phyloP scores from a whole-genome alignment of 2,888 invertebrate species.

The Drosophila antonietae region DNA sequence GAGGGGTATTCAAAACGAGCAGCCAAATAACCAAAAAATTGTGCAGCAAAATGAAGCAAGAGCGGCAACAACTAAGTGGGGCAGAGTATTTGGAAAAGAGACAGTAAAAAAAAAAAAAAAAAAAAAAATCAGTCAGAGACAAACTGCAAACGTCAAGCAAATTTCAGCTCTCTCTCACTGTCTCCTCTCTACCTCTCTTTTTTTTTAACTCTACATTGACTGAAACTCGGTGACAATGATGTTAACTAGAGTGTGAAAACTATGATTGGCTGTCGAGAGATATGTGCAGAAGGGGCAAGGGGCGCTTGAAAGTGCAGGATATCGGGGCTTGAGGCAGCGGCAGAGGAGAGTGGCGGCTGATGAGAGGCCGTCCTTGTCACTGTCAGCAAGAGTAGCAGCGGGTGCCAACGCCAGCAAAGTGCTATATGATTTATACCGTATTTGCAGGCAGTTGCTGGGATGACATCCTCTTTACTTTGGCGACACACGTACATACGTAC shows the following conservation, averaged over 20 bases:
- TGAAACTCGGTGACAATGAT: conserved; percentile 77
- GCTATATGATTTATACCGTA: conserved; percentile 64
- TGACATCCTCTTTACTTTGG: conserved; percentile 22
- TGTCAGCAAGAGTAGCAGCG: conserved; percentile 13
- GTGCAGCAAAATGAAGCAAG: conserved; percentile 43
- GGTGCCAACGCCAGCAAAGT: conserved; percentile 47
- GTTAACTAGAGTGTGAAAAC: conserved; percentile 81
- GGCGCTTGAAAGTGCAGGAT: neutral
- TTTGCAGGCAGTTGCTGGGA: conserved; percentile 38
- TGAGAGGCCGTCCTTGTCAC: conserved; percentile 38
- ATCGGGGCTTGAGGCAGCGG: neutral
- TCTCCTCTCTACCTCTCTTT: neutral
- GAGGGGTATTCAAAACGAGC: conserved; percentile 29
- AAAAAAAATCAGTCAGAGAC: conserved; percentile 3
- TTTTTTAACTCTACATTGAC: conserved; percentile 50
- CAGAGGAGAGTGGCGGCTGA: conserved; percentile 24
- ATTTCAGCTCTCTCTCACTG: conserved; percentile 27
- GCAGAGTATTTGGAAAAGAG: conserved; percentile 2
- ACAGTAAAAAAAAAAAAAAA: neutral
- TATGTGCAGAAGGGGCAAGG: conserved; percentile 12
- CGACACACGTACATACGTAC: neutral
- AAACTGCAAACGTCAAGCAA: conserved; percentile 75
- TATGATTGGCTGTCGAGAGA: conserved; percentile 75
- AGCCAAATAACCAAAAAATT: conserved; percentile 62
- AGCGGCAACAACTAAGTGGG: neutral